Evolutionary conservation across 1,140 invertebrate species (phyloP).

Genomic region (Monomorium pharaonis): DNA sequence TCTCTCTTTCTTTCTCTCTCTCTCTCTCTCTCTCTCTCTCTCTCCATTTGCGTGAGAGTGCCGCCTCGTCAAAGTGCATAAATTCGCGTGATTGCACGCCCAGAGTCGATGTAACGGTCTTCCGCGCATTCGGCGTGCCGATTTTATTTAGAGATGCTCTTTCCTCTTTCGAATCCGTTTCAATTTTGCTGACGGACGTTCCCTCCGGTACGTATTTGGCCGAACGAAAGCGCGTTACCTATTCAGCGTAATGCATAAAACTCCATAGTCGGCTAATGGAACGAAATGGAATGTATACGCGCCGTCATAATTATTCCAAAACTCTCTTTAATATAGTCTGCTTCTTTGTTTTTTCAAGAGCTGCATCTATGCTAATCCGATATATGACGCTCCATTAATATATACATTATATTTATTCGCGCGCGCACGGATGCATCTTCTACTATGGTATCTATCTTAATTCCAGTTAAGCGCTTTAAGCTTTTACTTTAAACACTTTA

Average conservation of each 20-base stretch:
- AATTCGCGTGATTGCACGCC: constrained; percentile 76
- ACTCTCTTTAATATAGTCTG: not conserved
- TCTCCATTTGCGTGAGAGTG: constrained; percentile 58
- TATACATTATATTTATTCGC: constrained; percentile 12
- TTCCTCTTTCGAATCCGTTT: constrained; percentile 70
- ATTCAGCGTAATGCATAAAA: constrained; percentile 59
- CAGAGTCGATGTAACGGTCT: constrained; percentile 51
- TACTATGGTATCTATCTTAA: not conserved
- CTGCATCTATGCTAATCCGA: constrained; percentile 5
- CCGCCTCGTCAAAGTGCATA: constrained; percentile 77
- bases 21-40: constrained; percentile 48
- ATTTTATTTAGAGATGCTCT: constrained; percentile 78
- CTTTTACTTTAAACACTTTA: not conserved
- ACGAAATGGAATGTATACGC: constrained; percentile 51
- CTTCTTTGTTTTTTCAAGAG: not conserved
- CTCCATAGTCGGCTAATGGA: constrained; percentile 56
- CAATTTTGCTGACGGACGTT: constrained; percentile 65
- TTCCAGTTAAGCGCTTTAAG: not conserved
- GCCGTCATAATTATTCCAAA: constrained; percentile 36
- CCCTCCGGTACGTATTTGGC: constrained; percentile 37
- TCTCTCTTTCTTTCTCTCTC: constrained; percentile 52
- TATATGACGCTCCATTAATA: not conserved
- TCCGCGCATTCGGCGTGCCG: constrained; percentile 67
- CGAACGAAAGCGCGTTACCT: constrained; percentile 35
- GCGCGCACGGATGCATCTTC: no score